Evolutionary conservation across 2,113 vertebrate genomes (phyloP).

Genomic region (Stictonetta naevosa): DNA sequence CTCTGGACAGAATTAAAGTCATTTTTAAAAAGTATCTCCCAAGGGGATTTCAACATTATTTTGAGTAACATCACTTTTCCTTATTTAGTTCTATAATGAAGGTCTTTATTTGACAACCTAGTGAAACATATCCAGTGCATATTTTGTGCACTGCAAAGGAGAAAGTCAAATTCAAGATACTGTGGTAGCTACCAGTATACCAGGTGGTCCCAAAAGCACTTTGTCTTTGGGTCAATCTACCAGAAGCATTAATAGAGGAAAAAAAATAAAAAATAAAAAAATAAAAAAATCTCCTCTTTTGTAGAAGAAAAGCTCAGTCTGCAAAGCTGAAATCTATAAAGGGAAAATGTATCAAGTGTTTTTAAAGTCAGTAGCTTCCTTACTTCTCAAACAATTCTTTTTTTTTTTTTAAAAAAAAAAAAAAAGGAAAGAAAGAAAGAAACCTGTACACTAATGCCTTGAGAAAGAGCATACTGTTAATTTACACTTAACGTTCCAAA

Average conservation of each 20-base stretch:
- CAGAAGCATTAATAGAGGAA: background rate
- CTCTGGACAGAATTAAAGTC: background rate
- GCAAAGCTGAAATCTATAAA: background rate
- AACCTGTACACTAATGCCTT: background rate
- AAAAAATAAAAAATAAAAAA: background rate
- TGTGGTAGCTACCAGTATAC: background rate
- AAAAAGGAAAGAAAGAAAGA: background rate
- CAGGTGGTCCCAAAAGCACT: background rate
- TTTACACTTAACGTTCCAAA: background rate
- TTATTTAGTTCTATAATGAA: background rate
- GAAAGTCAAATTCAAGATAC: background rate
- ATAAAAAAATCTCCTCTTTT: background rate
- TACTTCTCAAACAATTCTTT: background rate
- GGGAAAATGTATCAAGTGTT: background rate
- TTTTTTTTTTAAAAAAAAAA: background rate
- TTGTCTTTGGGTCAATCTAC: background rate
- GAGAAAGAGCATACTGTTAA: background rate
- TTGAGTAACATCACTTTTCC: background rate
- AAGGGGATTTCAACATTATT: background rate
- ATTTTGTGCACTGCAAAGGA: background rate
- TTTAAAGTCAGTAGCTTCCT: background rate
- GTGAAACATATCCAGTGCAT: accelerated
- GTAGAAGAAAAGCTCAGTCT: background rate
- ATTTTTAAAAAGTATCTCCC: background rate
- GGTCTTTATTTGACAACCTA: background rate